Evolutionary conservation across 1,140 invertebrate genomes (phyloP).

Genomic region (Camponotus floridanus): DNA sequence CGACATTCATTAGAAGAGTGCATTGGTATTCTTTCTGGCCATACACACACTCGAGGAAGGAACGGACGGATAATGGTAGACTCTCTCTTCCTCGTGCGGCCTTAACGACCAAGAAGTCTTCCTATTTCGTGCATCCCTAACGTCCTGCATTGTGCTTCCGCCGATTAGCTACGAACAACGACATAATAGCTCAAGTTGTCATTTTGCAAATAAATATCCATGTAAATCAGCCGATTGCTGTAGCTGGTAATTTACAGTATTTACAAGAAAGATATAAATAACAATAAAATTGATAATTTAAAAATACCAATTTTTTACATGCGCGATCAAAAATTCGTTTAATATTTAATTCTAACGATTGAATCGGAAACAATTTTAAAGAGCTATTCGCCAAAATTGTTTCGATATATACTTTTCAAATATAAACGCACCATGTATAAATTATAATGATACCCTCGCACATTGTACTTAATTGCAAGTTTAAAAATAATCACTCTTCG

Average conservation of each 20-base stretch:
- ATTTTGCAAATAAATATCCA: constrained; percentile 30
- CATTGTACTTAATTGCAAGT: background rate
- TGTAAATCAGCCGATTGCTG: constrained; percentile 32
- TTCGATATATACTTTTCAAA: background rate
- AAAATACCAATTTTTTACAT: background rate
- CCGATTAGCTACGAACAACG: constrained; percentile 51
- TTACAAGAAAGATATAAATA: background rate
- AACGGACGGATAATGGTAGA: constrained; percentile 58
- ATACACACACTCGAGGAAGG: constrained; percentile 34
- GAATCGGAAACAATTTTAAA: background rate
- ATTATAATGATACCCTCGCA: background rate
- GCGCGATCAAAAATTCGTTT: background rate
- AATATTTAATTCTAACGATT: background rate
- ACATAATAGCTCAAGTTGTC: constrained; percentile 31
- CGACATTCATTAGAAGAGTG: constrained; percentile 73
- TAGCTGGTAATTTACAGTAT: background rate
- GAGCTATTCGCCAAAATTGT: background rate
- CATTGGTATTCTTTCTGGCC: constrained; percentile 70
- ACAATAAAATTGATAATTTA: background rate
- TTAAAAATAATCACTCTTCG: constrained; percentile 17
- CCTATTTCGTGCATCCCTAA: constrained; percentile 51
- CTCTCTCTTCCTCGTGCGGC: constrained; percentile 50
- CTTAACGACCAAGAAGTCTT: constrained; percentile 52
- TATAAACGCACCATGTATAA: background rate
- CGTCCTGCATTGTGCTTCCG: constrained; percentile 51